A percentile compares a stretch with the other conserved stretches of the same genome.
Evolutionary conservation across 2,888 invertebrate genomes (phyloP).

Genomic region (Patella ulyssiponensis): DNA sequence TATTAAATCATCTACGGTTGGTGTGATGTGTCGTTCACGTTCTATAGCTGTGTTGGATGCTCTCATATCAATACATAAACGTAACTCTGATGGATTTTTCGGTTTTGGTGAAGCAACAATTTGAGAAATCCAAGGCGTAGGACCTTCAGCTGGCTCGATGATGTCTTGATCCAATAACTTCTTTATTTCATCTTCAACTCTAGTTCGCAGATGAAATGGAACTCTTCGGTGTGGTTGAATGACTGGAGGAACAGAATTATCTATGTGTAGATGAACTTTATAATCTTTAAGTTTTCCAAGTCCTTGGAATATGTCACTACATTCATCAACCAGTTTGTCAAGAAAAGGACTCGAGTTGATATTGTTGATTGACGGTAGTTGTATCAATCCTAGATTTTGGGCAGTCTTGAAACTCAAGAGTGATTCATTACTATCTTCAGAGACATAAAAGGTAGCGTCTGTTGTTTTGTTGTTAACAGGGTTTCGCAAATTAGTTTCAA

Average conservation of each 20-base stretch:
- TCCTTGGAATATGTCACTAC: slow-evolving; percentile 27
- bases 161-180: slow-evolving; percentile 27
- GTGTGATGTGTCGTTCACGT: slow-evolving; percentile 42
- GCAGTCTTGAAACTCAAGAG: slow-evolving; percentile 9
- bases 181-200: slow-evolving; percentile 28
- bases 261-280: slow-evolving; percentile 23
- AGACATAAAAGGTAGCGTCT: slow-evolving; percentile 10
- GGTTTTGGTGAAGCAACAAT: slow-evolving; percentile 34
- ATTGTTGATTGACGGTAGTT: neutral
- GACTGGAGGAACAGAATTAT: slow-evolving; percentile 33
- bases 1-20: slow-evolving; percentile 47
- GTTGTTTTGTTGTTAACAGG: neutral
- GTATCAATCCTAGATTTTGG: neutral
- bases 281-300: slow-evolving; percentile 33
- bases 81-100: slow-evolving; percentile 36
- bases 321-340: neutral
- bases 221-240: slow-evolving; percentile 36
- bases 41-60: slow-evolving; percentile 44
- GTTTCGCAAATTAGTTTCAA: neutral
- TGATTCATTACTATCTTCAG: neutral
- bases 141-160: slow-evolving; percentile 34
- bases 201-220: slow-evolving; percentile 40
- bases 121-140: slow-evolving; percentile 31
- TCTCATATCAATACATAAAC: slow-evolving; percentile 50
- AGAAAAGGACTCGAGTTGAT: neutral